Evolutionary conservation across 1,140 invertebrate genomes (phyloP), one percentile per base, ranked within the genome.

Genomic region (Papilio xuthus): DNA sequence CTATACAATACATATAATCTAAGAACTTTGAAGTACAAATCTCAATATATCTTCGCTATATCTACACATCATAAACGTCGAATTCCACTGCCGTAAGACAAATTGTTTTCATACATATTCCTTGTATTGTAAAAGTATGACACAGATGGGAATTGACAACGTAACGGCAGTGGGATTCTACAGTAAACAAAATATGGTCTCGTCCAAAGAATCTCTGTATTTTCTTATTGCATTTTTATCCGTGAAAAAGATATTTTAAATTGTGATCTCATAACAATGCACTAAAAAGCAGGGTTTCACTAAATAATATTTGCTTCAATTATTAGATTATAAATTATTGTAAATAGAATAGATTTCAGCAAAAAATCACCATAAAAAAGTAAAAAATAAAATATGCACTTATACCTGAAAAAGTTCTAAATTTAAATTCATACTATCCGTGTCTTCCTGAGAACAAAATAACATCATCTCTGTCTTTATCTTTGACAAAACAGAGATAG

Each of bases 201-300:
- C 26, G 50, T 77, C 77, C 72, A 78, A 82, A 76, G 77, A 83
- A 82, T 72, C 41, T 72, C 76, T 78, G 80, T 88, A 87, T 88
- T 88, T 88, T 87, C 82, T 85, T 86, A 88, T 83, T 83, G 83
- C 80, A 79, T 88, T 89, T 86, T 88, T 80, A 82, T 82, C 78
- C 15, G 47, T 37, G 79, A 81, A 56, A 56, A 56, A 15, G 28
- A 85, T 82, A 85, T 84, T 83, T 84, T 84, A 86, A 85, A 80
- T 70, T 83, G 82, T 86, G 86, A 89, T 88, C 87, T 89, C 86
- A 88, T 87, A 69, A 86, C 79, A 84, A 82, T 84, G 88, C 90
- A 92, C 89, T 89, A 79, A 88, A 86, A 90, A 86, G 86, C 89
- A 92, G 89, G 90, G 90, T 90, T 89, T 87, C 78, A 85, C 78